phyloP scores from a whole-genome alignment of 2,113 vertebrate species.

The Todiramphus chloris region DNA sequence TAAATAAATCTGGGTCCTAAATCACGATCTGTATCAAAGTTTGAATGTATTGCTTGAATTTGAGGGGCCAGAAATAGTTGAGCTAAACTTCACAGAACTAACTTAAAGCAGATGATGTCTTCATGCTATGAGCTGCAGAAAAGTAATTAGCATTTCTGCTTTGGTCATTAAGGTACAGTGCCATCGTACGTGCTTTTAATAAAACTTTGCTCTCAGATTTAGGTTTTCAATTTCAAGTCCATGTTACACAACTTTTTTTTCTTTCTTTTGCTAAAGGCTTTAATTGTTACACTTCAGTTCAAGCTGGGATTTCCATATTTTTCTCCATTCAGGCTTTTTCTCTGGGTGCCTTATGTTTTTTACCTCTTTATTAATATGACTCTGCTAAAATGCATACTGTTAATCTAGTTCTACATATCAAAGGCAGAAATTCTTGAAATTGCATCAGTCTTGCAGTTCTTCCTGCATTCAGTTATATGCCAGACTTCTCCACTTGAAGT shows the following conservation, averaged over 20 bases:
- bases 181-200: background rate
- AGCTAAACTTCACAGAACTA: background rate
- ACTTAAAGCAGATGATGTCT: background rate
- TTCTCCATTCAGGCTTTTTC: slow-evolving; percentile 3
- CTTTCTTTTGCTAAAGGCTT: slow-evolving; percentile 4
- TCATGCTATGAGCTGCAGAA: background rate
- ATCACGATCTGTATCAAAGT: background rate
- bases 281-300: slow-evolving; percentile 1
- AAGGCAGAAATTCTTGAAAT: background rate
- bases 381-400: background rate
- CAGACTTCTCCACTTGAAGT: background rate
- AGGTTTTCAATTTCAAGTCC: background rate
- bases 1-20: background rate
- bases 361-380: background rate
- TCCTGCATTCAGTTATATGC: background rate
- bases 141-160: background rate
- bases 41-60: background rate
- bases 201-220: background rate
- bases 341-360: background rate
- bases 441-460: background rate
- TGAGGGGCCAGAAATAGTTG: background rate
- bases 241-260: background rate
- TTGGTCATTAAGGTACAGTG: background rate
- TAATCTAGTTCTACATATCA: background rate
- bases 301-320: background rate